These are phyloP conservation scores for Andrena bicolor DNA, from an alignment of 2,888 invertebrate genomes.

Conservation along the genomic window DNA sequence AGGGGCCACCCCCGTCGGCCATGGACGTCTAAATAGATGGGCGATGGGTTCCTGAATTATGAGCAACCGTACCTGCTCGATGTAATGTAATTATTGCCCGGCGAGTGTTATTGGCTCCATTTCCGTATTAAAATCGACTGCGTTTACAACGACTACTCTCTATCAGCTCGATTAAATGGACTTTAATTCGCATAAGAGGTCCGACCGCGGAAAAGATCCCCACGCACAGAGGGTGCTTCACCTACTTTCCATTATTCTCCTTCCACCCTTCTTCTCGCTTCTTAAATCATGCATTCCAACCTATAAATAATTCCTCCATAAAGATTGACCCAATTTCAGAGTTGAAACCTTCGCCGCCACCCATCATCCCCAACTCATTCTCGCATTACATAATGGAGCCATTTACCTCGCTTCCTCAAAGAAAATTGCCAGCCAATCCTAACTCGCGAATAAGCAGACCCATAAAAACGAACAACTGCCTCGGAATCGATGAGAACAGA, in stretches of 20 bases:
- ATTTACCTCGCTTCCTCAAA: no score
- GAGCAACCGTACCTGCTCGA: slow-evolving; percentile 62
- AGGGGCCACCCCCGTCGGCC: slow-evolving; percentile 61
- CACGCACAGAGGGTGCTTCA: slow-evolving; percentile 37
- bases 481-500: no score
- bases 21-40: slow-evolving; percentile 79
- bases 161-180: slow-evolving; percentile 77
- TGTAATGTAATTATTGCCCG: slow-evolving; percentile 78
- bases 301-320: neutral
- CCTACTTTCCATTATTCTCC: slow-evolving; percentile 37
- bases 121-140: slow-evolving; percentile 78
- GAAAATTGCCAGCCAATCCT: no score
- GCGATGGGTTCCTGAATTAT: slow-evolving; percentile 79
- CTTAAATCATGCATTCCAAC: slow-evolving; percentile 43
- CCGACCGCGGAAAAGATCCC: slow-evolving; percentile 39
- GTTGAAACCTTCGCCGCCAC: no score
- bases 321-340: neutral
- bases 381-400: no score
- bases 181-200: slow-evolving; percentile 77
- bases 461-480: no score
- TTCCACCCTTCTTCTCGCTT: slow-evolving; percentile 2
- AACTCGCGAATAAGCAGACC: no score
- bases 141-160: slow-evolving; percentile 48
- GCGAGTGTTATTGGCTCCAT: slow-evolving; percentile 74
- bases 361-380: no score